Evolutionary conservation across 2,113 vertebrate species (phyloP).

Genomic region (Lethenteron camtschaticum): DNA sequence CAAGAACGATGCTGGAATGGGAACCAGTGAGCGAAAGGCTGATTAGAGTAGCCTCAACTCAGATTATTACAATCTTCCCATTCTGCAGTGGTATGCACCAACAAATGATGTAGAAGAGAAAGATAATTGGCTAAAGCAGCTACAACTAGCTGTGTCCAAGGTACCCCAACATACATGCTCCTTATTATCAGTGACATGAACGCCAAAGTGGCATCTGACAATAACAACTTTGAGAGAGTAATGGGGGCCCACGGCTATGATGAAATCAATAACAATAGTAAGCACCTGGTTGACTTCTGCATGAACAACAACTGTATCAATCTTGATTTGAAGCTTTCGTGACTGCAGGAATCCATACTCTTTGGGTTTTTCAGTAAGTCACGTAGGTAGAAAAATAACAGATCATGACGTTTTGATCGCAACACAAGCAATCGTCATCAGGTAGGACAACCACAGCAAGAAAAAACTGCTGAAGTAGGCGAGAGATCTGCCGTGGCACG

Average conservation of each 20-base stretch:
- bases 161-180: constrained; percentile 8
- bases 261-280: constrained; percentile 7
- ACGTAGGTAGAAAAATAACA: too few relatives aligned
- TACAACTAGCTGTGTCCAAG: neutral
- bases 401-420: too few relatives aligned
- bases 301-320: neutral
- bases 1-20: neutral
- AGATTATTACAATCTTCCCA: neutral
- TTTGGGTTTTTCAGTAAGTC: too few relatives aligned
- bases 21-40: neutral
- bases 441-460: too few relatives aligned
- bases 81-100: neutral
- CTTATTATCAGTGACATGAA: constrained; percentile 9
- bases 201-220: constrained; percentile 8
- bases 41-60: neutral
- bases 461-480: too few relatives aligned
- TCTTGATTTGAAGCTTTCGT: too few relatives aligned
- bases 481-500: too few relatives aligned
- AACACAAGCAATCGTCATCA: too few relatives aligned
- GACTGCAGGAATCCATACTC: too few relatives aligned
- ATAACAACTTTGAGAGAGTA: constrained; percentile 8
- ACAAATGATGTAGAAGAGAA: neutral
- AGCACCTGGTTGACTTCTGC: constrained; percentile 9
- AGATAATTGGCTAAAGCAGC: neutral
- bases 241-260: constrained; percentile 7